Percentiles rank a stretch among this genome's conserved stretches.
phyloP scores from a whole-genome alignment of 1,140 invertebrate genomes.

The Neodiprion lecontei region DNA sequence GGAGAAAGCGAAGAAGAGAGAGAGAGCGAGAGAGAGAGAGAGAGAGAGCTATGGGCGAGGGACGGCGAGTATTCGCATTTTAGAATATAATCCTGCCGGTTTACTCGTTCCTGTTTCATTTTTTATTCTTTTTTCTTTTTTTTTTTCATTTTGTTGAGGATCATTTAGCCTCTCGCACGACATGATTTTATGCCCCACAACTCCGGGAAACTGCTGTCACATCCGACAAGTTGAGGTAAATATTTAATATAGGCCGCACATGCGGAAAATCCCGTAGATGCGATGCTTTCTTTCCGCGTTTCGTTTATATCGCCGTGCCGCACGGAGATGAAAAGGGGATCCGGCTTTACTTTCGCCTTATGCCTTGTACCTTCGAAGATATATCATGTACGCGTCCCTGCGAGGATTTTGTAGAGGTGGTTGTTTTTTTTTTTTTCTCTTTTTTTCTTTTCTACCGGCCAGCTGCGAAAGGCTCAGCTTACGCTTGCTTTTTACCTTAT shows the following conservation, averaged over 20 bases:
- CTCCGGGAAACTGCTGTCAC: background rate
- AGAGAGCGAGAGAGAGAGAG: constrained; percentile 14
- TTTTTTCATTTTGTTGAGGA: background rate
- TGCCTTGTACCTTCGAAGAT: too few species aligned
- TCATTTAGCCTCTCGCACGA: constrained; percentile 7
- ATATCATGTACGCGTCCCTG: too few species aligned
- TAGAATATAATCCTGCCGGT: constrained; percentile 29
- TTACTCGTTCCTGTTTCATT: constrained; percentile 21
- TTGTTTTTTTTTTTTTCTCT: too few species aligned
- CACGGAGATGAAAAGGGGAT: background rate
- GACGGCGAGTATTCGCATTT: constrained; percentile 19
- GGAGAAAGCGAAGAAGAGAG: background rate
- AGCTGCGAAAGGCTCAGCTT: too few species aligned
- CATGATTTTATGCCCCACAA: constrained; percentile 1
- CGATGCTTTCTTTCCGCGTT: background rate
- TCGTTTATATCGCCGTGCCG: background rate
- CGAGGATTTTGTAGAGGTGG: too few species aligned
- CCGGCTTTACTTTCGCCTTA: background rate
- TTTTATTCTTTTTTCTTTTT: too few species aligned
- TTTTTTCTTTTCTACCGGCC: too few species aligned
- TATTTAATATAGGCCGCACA: background rate
- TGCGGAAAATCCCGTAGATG: background rate
- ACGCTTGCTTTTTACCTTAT: too few species aligned
- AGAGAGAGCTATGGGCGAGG: background rate
- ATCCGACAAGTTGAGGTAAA: background rate